These are phyloP conservation scores for Sebastes miniatus DNA, from an alignment of 2,797 vertebrate genomes.

Conservation along the genomic window DNA sequence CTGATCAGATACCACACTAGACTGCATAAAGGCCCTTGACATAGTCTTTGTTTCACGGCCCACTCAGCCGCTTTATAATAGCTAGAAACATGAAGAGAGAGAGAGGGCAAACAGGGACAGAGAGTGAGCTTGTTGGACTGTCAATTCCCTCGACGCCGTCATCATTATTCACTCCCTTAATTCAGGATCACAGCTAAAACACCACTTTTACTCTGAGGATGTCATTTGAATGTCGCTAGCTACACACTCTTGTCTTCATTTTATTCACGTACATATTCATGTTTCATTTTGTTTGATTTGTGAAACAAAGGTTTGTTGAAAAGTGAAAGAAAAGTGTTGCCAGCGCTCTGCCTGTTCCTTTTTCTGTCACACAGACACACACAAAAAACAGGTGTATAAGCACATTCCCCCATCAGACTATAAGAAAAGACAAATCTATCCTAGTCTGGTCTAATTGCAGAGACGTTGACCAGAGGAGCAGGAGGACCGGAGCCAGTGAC, in stretches of 20 bases:
- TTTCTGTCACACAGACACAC: neutral
- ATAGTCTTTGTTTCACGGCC: constrained; percentile 36
- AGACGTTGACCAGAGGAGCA: constrained; percentile 46
- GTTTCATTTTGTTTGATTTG: constrained; percentile 5
- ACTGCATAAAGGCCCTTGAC: constrained; percentile 24
- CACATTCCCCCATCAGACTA: neutral
- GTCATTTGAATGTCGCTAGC: constrained; percentile 21
- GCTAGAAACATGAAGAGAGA: neutral
- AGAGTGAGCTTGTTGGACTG: constrained; percentile 16
- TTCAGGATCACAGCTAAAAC: constrained; percentile 38
- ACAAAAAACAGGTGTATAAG: neutral
- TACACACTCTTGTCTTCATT: neutral
- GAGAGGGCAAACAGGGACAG: neutral
- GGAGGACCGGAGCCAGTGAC: constrained; percentile 54
- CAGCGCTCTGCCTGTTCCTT: neutral
- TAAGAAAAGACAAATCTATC: constrained; percentile 17
- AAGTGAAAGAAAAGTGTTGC: neutral
- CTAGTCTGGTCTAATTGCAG: constrained; percentile 43
- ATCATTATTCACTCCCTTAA: constrained; percentile 33
- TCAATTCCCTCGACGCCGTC: constrained; percentile 21
- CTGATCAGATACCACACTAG: constrained; percentile 27
- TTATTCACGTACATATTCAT: neutral
- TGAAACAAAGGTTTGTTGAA: constrained; percentile 23
- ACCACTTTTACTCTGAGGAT: neutral
- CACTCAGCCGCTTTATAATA: constrained; percentile 13